These are phyloP conservation scores for Xiphias gladius DNA, from an alignment of 2,113 vertebrate species.

Conservation along the genomic window DNA sequence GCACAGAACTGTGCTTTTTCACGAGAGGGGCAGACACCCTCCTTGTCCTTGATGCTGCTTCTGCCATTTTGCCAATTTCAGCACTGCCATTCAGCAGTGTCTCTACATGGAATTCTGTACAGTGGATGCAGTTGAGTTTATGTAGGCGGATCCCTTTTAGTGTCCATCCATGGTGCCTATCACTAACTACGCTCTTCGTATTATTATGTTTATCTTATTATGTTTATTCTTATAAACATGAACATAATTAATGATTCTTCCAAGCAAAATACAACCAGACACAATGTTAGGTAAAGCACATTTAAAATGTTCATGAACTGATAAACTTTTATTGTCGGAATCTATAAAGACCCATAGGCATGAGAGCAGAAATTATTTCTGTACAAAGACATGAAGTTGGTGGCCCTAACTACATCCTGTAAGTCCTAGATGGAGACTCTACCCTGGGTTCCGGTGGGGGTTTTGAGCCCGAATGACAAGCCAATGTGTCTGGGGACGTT, in stretches of 20 bases:
- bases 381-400: slow-evolving; percentile 7
- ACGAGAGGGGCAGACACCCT: too few species aligned
- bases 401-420: neutral
- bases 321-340: neutral
- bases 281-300: too few species aligned
- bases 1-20: too few species aligned
- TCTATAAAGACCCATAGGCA: slow-evolving; percentile 19
- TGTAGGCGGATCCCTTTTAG: too few species aligned
- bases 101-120: too few species aligned
- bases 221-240: neutral
- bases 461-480: slow-evolving; percentile 34
- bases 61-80: too few species aligned
- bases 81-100: too few species aligned
- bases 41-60: too few species aligned
- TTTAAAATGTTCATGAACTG: neutral
- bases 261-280: neutral
- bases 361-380: neutral
- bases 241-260: neutral
- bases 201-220: neutral
- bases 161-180: neutral
- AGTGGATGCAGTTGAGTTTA: neutral
- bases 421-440: slow-evolving; percentile 3
- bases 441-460: slow-evolving; percentile 4
- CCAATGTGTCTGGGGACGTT: slow-evolving; percentile 67
- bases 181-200: neutral